Evolutionary conservation across 2,888 invertebrate genomes (phyloP), one percentile per base, ranked within the genome.

Genomic region (Macrosoma leucophasiata): DNA sequence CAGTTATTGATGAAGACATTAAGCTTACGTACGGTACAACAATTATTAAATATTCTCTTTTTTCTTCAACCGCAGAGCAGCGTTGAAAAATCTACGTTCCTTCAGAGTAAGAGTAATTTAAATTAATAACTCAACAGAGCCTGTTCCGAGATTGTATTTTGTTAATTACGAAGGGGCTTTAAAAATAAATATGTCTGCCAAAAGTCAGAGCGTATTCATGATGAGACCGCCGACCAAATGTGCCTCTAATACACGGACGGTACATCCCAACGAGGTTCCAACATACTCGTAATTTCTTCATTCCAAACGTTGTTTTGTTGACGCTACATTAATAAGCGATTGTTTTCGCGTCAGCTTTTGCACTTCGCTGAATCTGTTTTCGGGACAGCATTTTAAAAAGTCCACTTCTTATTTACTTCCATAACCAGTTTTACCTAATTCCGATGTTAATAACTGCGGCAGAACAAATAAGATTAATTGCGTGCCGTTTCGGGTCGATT

Each of bases 1-100:
- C 69, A 74, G 81, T 81, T 84, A 85, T 84, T 84, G 84, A 84
- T 84, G 84, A 84, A 85, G 85, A 85, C 81, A 79, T 84, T 81
- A 81, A 74, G 69, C 71, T 71, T 70, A 64, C 66, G 60, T 59
- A 73, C 62, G 55, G 56, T 62, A 60, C 59, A 69, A 64, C 62
- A 70, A 39, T 38, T 65, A 37, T 34, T 64, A 55, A 58, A 58
- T 56, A 56, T 55, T 44, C 41, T 44, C 53, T 63, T 68, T 69
- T 66, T 57, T n/a, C n/a, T n/a, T n/a, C n/a, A n/a, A n/a, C n/a
- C n/a, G n/a, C n/a, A n/a, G n/a, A n/a, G n/a, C n/a, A n/a, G n/a
- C n/a, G n/a, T n/a, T n/a, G n/a, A n/a, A n/a, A n/a, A n/a, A n/a
- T n/a, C n/a, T n/a, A n/a, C n/a, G n/a, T n/a, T n/a, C n/a, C n/a